Evolutionary conservation across 2,797 vertebrate species (phyloP).

Genomic region (Enteromius paludinosus): DNA sequence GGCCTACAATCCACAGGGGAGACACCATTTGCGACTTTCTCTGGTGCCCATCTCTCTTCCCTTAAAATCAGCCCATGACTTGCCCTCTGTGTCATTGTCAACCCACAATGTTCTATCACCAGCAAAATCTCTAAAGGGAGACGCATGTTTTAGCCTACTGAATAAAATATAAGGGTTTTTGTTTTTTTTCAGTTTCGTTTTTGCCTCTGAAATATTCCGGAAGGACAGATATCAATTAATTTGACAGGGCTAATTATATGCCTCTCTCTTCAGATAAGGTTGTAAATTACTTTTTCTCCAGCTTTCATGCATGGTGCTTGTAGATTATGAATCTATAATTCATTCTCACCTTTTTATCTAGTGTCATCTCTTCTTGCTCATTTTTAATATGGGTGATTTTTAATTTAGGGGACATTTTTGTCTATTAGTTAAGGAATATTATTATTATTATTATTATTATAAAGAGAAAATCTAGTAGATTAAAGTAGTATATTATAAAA

Average conservation of each 20-base stretch:
- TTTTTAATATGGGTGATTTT: conserved; percentile 11
- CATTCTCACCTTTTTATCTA: conserved; percentile 5
- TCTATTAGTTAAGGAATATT: background rate
- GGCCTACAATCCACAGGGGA: background rate
- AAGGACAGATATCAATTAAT: conserved; percentile 1
- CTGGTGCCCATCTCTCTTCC: background rate
- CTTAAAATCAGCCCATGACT: background rate
- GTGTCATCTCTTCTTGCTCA: background rate
- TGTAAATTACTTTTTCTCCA: conserved; percentile 21
- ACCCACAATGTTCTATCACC: conserved; percentile 12
- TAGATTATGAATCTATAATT: conserved; percentile 22
- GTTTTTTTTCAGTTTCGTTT: background rate
- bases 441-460: background rate
- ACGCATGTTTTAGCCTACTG: background rate
- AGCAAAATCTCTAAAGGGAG: conserved; percentile 7
- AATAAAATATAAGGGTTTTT: conserved; percentile 5
- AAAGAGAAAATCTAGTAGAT: background rate
- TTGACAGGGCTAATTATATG: conserved; percentile 11
- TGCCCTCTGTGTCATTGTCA: conserved; percentile 14
- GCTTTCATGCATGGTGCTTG: conserved; percentile 1
- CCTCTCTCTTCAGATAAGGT: conserved; percentile 1
- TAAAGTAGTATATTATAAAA: background rate
- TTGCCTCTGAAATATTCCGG: background rate
- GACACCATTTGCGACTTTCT: conserved; percentile 2
- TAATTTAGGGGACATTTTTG: background rate